Conservation (phyloP, 2,888 invertebrate species). For the Pemphredon lugubris region DNA sequence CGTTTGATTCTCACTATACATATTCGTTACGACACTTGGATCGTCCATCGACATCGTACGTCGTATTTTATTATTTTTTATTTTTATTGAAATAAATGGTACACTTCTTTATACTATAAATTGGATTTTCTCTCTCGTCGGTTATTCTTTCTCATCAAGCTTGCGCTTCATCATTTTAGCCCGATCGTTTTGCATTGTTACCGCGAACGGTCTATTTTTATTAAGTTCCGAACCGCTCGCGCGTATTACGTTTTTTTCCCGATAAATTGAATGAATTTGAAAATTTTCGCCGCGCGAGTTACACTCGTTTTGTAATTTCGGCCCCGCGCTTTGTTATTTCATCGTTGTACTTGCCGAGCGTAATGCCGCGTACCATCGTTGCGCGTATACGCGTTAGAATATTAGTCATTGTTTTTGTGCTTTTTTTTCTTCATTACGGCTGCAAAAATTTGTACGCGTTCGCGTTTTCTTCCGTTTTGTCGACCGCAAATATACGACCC, state of each 20-base stretch:
- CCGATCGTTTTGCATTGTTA: slow-evolving; percentile 17
- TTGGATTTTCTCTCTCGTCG: neutral
- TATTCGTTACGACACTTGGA: too few relatives aligned
- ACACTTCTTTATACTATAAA: neutral
- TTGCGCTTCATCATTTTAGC: slow-evolving; percentile 24
- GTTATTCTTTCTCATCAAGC: slow-evolving; percentile 9
- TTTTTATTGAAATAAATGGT: neutral
- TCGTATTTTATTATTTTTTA: too few relatives aligned
- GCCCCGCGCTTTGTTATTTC: neutral
- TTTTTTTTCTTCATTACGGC: too few relatives aligned
- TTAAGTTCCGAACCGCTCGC: slow-evolving; percentile 23
- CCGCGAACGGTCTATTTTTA: slow-evolving; percentile 22
- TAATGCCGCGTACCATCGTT: neutral
- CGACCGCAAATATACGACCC: neutral
- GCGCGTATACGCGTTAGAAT: neutral
- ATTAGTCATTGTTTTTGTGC: neutral
- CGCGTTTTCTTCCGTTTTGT: neutral
- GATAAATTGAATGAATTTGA: slow-evolving; percentile 39
- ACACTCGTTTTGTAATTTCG: neutral
- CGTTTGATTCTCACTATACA: too few relatives aligned
- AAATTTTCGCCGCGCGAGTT: neutral
- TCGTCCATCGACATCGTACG: too few relatives aligned
- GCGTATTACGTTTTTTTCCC: slow-evolving; percentile 12
- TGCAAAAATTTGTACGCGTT: neutral
- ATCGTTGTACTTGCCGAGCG: neutral